Base-by-base conservation (phyloP, 2,888 invertebrate genomes). In the Drosophila anomalata region DNA sequence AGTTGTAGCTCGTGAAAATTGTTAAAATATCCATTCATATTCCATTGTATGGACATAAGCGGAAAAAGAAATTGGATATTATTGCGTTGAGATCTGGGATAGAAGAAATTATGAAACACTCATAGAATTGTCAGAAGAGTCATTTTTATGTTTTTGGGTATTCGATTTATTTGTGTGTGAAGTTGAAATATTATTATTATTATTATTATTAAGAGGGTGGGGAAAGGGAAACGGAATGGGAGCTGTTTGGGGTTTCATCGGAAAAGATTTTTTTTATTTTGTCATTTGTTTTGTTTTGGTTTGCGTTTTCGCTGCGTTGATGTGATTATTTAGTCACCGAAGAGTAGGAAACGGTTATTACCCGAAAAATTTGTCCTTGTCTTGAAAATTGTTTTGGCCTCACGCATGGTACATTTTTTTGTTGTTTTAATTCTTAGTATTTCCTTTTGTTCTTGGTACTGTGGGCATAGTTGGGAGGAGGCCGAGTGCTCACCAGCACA, bases 1-100 rank as follows among this genome's bases (percentile, higher is more conserved):
- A 73, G 24, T 48, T 55, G 20, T 47, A 73, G 20, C 14, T 70
- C 62, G 9, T 33, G 31, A 11, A 56, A 57, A 29, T 66, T 61
- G 26, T 68, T 60, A 17, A 55, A 56, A 7, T 56, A 31, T 7
- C 51, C 44, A 42, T 9, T 69, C 20, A 54, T 54, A 33, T 54
- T 54, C 54, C 33, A 54, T 54, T 46, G 54, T 31, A 1, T 17
- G 17, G 17, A 17, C 17, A 17, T 17, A 17, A 17, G 17, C 17
- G 17, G 17, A 17, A 17, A 17, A 17, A 17, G 17, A 17, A 14
- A 14, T 14, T 14, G 14, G 14, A 14, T 14, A 14, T 14, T 14
- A 14, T 14, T 14, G 14, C 14, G 14, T 14, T 14, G 14, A 14
- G 14, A 14, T 14, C 14, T 14, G 14, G 14, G 14, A 14, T 14